Conservation (phyloP, 2,113 vertebrate genomes). For the Acanthisitta chloris region DNA sequence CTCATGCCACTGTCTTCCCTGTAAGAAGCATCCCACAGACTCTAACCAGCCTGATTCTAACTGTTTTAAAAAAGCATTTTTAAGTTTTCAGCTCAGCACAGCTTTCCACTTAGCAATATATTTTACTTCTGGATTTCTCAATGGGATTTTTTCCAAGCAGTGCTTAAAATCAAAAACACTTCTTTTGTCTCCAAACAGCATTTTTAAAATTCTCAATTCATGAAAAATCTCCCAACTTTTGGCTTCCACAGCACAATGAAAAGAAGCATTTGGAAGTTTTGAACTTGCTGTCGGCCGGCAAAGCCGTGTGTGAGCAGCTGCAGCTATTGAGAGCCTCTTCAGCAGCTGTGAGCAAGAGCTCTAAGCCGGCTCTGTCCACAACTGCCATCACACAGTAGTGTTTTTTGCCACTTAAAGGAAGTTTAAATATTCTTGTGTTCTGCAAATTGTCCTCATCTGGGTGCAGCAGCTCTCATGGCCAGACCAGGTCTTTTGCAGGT, state of each 20-base stretch:
- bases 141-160: background rate
- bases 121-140: background rate
- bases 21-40: background rate
- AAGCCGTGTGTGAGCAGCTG: constrained; percentile 21
- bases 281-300: background rate
- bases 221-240: background rate
- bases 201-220: background rate
- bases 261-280: background rate
- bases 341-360: constrained; percentile 18
- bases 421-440: background rate
- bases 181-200: background rate
- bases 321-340: background rate
- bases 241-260: background rate
- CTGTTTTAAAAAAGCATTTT: background rate
- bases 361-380: background rate
- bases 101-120: background rate
- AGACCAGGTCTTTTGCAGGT: background rate
- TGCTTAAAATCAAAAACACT: background rate
- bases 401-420: background rate
- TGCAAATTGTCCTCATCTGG: background rate
- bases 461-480: background rate
- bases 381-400: background rate
- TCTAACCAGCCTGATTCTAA: background rate
- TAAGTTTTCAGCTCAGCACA: rapidly evolving
- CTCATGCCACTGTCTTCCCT: background rate